These are phyloP conservation scores for Ypsolopha scabrella DNA, from an alignment of 2,888 invertebrate species.

Conservation along the genomic window DNA sequence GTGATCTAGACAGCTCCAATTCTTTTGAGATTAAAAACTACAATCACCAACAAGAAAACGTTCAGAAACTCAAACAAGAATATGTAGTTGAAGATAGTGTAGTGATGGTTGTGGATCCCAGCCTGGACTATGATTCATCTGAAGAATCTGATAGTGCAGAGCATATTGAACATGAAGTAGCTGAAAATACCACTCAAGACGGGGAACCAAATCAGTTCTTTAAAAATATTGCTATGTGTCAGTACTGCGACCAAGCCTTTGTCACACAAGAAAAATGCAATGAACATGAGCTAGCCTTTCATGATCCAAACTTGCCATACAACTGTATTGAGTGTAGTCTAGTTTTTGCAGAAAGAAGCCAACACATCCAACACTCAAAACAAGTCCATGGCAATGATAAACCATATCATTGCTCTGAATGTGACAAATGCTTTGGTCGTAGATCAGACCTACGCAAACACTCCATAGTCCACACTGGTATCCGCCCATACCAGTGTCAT, in stretches of 20 bases:
- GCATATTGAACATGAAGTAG: conserved; percentile 37
- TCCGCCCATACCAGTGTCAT: conserved; percentile 78
- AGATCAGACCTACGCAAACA: conserved; percentile 80
- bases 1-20: conserved; percentile 50
- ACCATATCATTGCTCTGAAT: conserved; percentile 77
- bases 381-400: conserved; percentile 77
- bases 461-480: conserved; percentile 82
- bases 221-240: conserved; percentile 77
- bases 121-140: conserved; percentile 75
- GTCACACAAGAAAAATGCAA: conserved; percentile 73
- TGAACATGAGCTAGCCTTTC: conserved; percentile 72
- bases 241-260: conserved; percentile 80
- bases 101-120: conserved; percentile 79
- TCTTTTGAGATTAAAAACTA: conserved; percentile 47
- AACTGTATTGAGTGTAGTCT: conserved; percentile 71
- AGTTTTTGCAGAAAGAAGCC: conserved; percentile 71
- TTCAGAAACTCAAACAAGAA: conserved; percentile 47
- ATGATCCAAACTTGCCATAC: conserved; percentile 73
- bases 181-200: conserved; percentile 58
- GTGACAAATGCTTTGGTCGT: conserved; percentile 77
- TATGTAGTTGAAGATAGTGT: conserved; percentile 69
- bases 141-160: conserved; percentile 61
- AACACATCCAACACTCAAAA: conserved; percentile 75
- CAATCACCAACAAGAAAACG: conserved; percentile 33
- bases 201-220: conserved; percentile 63